Conservation (phyloP, 2,113 vertebrate species). For the Agelaius phoeniceus region DNA sequence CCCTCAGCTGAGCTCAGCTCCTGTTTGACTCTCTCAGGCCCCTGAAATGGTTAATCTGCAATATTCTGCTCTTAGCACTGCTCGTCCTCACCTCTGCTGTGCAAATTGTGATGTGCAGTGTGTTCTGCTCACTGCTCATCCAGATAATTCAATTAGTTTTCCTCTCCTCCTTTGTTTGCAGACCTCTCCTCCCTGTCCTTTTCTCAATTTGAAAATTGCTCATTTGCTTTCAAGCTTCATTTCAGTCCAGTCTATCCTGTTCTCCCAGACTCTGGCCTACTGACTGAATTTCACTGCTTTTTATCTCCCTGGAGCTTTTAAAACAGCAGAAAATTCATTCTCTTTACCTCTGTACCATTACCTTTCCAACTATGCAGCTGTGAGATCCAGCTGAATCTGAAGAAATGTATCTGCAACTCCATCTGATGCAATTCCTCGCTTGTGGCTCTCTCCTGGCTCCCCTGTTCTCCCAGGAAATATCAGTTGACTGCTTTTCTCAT, state of each 20-base stretch:
- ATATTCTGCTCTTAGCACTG: not conserved
- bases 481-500: not conserved
- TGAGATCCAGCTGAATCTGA: not conserved
- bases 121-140: not conserved
- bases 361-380: not conserved
- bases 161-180: not conserved
- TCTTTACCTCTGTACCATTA: not conserved
- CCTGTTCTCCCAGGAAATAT: not conserved
- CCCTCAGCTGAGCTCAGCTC: not conserved
- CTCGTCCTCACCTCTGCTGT: not conserved
- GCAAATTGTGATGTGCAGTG: not conserved
- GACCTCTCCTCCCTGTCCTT: not conserved
- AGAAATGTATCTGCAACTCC: not conserved
- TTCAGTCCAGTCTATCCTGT: not conserved
- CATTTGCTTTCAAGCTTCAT: conserved; percentile 40
- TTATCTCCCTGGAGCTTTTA: not conserved
- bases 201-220: not conserved
- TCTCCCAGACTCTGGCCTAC: not conserved
- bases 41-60: not conserved
- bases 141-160: not conserved
- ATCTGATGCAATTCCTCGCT: not conserved
- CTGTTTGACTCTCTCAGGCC: not conserved
- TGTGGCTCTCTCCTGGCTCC: not conserved
- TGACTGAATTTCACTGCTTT: not conserved
- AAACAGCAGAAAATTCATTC: not conserved